These are phyloP conservation scores for Paramormyrops kingsleyae DNA, from an alignment of 2,113 vertebrate genomes.

Conservation along the genomic window DNA sequence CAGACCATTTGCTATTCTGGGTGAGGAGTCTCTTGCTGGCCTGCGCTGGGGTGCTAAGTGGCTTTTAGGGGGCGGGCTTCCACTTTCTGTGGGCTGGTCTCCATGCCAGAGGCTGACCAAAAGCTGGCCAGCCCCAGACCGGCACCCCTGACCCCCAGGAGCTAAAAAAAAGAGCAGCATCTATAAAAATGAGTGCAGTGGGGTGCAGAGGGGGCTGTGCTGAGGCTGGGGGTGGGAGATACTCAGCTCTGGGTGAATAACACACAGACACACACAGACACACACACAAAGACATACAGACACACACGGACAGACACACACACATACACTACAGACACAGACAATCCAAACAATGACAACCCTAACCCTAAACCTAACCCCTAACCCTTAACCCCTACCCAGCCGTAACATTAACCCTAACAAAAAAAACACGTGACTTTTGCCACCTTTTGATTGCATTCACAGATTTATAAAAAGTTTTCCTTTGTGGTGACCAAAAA, in stretches of 20 bases:
- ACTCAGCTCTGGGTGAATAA: conserved; percentile 7
- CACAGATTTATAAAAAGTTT: not conserved
- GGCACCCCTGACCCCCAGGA: not conserved
- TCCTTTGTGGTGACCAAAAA: not conserved
- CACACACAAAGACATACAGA: no score
- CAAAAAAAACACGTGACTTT: not conserved
- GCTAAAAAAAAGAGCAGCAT: not conserved
- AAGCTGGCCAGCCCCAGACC: not conserved
- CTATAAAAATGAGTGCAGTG: not conserved
- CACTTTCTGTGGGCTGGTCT: not conserved
- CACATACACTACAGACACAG: not conserved
- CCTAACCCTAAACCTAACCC: no score
- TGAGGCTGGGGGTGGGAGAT: not conserved
- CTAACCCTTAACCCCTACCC: not conserved
- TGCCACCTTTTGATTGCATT: not conserved
- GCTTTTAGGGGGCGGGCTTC: not conserved
- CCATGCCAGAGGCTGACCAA: not conserved
- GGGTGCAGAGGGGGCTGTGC: not conserved
- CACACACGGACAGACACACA: not conserved
- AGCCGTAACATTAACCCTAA: not conserved
- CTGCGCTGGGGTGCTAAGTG: not conserved
- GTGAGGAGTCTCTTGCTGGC: not conserved
- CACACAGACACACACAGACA: not conserved
- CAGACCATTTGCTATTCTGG: not conserved
- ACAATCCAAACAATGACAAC: not conserved